These are phyloP conservation scores for Diploptera punctata DNA, from an alignment of 2,888 invertebrate species.

Conservation along the genomic window DNA sequence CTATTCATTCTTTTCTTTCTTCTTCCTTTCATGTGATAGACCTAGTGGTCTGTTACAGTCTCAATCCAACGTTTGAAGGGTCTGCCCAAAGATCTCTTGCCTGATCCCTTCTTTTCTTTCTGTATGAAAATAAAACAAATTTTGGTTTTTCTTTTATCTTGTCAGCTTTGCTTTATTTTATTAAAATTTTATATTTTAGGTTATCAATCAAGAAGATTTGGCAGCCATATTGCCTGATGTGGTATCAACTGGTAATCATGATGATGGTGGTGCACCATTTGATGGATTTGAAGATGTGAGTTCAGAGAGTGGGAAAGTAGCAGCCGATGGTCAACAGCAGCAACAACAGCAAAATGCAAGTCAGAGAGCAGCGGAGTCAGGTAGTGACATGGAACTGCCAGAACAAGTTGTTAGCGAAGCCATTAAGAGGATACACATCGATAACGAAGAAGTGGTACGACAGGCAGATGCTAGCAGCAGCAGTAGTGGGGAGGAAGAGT, in stretches of 20 bases:
- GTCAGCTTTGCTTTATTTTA: too few species aligned
- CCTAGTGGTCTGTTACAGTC: too few species aligned
- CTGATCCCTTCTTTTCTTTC: too few species aligned
- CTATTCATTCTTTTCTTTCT: too few species aligned
- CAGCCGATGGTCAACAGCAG: slow-evolving; percentile 33
- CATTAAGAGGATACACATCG: slow-evolving; percentile 70
- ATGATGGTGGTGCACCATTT: slow-evolving; percentile 61
- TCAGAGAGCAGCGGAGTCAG: slow-evolving; percentile 55
- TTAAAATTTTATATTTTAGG: too few species aligned
- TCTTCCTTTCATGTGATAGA: too few species aligned
- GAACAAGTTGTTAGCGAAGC: slow-evolving; percentile 74
- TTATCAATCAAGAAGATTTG: slow-evolving; percentile 80
- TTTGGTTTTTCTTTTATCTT: too few species aligned
- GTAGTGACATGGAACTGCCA: slow-evolving; percentile 78
- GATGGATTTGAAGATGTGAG: slow-evolving; percentile 64
- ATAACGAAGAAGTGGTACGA: slow-evolving; percentile 39
- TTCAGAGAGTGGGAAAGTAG: slow-evolving; percentile 46
- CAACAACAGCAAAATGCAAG: slow-evolving; percentile 14
- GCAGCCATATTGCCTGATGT: slow-evolving; percentile 77
- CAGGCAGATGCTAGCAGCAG: slow-evolving; percentile 72
- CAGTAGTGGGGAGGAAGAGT: slow-evolving; percentile 53
- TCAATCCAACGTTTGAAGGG: too few species aligned
- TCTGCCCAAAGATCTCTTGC: too few species aligned
- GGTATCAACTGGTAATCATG: slow-evolving; percentile 58
- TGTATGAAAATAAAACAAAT: too few species aligned